These are phyloP conservation scores for Hippocampus abdominalis DNA, from an alignment of 2,113 vertebrate genomes.

Conservation along the genomic window DNA sequence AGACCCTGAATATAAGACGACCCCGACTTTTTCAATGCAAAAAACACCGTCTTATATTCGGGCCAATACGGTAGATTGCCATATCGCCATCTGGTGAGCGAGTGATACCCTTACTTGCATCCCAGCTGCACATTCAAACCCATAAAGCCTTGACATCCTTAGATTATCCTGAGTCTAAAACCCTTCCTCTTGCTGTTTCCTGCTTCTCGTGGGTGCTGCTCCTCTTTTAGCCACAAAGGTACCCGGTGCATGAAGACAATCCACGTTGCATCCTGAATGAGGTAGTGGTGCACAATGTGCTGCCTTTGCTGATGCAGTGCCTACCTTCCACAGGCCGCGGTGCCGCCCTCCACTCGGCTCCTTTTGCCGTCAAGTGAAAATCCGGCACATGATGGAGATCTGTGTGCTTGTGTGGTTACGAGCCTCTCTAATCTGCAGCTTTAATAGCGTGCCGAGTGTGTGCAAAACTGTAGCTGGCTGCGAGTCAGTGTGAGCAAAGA, in stretches of 20 bases:
- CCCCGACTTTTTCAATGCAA: too few species aligned
- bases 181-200: not conserved
- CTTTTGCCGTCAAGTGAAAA: constrained; percentile 38
- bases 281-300: not conserved
- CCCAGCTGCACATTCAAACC: not conserved
- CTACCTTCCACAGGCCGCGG: constrained; percentile 49
- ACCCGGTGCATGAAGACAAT: not conserved
- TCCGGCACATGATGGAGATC: constrained; percentile 35
- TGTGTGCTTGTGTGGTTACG: not conserved
- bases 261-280: not conserved
- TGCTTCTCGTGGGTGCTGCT: not conserved
- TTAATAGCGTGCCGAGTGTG: constrained; percentile 30
- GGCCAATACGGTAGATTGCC: too few species aligned
- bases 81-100: constrained; percentile 57
- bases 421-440: constrained; percentile 39
- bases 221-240: not conserved
- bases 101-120: constrained; percentile 36
- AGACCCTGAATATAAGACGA: too few species aligned
- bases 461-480: constrained; percentile 21
- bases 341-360: constrained; percentile 31
- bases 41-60: too few species aligned
- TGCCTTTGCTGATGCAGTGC: constrained; percentile 12
- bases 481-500: constrained; percentile 22
- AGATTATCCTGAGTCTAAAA: not conserved
- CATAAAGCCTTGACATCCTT: not conserved